These are phyloP conservation scores for Incurvaria masculella DNA, from an alignment of 2,888 invertebrate species.

Conservation along the genomic window DNA sequence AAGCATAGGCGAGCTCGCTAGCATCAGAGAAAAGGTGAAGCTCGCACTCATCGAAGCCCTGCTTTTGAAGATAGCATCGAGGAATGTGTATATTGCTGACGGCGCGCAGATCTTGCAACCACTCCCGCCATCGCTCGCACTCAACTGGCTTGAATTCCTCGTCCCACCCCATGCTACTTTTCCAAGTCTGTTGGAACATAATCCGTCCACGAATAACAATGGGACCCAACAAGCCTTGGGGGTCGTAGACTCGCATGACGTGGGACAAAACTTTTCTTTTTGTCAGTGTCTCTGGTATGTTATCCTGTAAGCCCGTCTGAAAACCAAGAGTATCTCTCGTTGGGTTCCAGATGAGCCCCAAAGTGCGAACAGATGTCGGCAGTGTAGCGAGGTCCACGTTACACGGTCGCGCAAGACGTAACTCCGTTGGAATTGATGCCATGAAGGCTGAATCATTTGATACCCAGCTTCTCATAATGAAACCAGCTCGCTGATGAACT, in stretches of 20 bases:
- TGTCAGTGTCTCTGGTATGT: neutral
- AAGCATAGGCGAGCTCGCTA: neutral
- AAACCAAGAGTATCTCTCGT: neutral
- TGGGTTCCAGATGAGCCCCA: neutral
- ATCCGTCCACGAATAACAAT: neutral
- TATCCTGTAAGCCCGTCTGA: neutral
- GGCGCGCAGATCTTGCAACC: neutral
- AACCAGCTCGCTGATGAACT: neutral
- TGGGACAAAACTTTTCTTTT: neutral
- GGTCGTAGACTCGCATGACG: neutral
- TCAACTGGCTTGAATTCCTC: neutral
- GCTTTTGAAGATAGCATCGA: neutral
- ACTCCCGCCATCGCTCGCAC: neutral
- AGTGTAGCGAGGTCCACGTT: neutral
- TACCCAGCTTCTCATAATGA: neutral
- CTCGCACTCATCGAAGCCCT: neutral
- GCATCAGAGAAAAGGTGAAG: conserved; percentile 1
- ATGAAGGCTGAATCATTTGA: neutral
- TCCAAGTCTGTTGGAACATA: neutral
- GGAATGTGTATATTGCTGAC: neutral
- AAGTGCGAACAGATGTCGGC: neutral
- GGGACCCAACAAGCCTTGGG: neutral
- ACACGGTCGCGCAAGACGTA: neutral
- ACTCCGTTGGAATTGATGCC: neutral
- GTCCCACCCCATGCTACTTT: neutral